Evolutionary conservation across 2,113 vertebrate species (phyloP), one percentile per base, ranked within the genome.

Genomic region (Malurus cyaneus): DNA sequence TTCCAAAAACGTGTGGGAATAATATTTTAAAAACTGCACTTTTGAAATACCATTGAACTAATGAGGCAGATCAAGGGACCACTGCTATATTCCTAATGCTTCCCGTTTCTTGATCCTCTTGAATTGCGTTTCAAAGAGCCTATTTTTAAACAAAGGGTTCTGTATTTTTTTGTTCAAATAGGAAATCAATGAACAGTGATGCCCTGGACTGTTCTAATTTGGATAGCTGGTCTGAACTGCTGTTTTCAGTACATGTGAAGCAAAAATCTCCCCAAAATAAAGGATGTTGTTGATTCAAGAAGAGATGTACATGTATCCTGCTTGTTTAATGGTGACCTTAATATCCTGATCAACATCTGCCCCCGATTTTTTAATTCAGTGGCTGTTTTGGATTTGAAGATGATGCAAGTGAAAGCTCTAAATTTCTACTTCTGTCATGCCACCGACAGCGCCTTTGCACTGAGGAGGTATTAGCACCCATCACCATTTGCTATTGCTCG

Each of bases 31-130:
- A 93, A 86, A 31, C 41, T 71, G 19, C 52, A 53, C 70, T 93
- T 94, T 50, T 88, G 74, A 96, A 97, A 96, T 80, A 60, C 56
- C 76, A 85, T 92, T 95, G 91, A 95, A 79, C 92, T 94, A 96
- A 93, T 86, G 86, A 94, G 80, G 46, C 5, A 2, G 88, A 96
- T 93, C 81, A 95, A 94, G 88, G 67, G 57, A 78, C 83, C 62
- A 80, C 39, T 0, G 0, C 32, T 83, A 60, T 41, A 89, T 52
- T 82, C 77, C 60, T 94, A 91, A 81, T 85, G 71, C 49, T 88
- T 96, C 77, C 54, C 0, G 0, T 78, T 91, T 61, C 82, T 91
- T 86, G 62, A 88, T 80, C 77, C 32, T 86, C 36, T 89, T 92
- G 88, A 91, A 72, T 2, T 50, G 32, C 23, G 20, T 92, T 96